Evolutionary conservation across 2,888 invertebrate species (phyloP).

Genomic region (Apodemia duryi): DNA sequence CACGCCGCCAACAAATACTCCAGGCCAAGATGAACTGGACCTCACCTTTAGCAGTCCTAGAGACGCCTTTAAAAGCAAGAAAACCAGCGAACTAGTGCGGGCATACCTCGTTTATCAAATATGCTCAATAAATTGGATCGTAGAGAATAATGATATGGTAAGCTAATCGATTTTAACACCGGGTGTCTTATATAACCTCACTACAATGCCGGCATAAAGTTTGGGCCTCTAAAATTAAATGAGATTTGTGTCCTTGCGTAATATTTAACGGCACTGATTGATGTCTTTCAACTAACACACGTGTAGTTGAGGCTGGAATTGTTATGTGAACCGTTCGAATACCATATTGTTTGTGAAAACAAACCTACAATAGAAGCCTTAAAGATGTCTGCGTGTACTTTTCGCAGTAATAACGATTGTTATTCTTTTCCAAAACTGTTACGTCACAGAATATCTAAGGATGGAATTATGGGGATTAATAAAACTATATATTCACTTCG

Average conservation of each 20-base stretch:
- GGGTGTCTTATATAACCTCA: conserved; percentile 58
- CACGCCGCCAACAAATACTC: conserved; percentile 41
- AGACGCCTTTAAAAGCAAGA: conserved; percentile 97
- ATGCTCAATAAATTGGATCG: conserved; percentile 91
- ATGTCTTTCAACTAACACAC: conserved; percentile 29
- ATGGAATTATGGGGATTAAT: background rate
- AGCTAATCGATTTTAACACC: conserved; percentile 55
- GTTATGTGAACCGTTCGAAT: conserved; percentile 4
- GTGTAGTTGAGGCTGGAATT: conserved; percentile 22
- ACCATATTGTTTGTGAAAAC: background rate
- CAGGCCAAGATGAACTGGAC: conserved; percentile 85
- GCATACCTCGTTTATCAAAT: conserved; percentile 95
- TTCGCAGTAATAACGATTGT: background rate
- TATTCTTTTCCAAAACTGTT: conserved; percentile 4
- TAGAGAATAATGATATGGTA: conserved; percentile 96
- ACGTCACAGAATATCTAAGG: conserved; percentile 1
- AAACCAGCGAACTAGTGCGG: conserved; percentile 92
- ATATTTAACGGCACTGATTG: conserved; percentile 34
- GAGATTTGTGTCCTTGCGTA: conserved; percentile 47
- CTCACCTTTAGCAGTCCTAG: conserved; percentile 91
- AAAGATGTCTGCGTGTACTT: background rate
- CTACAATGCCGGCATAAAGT: conserved; percentile 38
- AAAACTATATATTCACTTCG: background rate
- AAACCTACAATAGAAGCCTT: background rate
- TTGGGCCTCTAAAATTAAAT: conserved; percentile 44